phyloP scores from a whole-genome alignment of 2,113 vertebrate genomes.

The Paralichthys olivaceus region DNA sequence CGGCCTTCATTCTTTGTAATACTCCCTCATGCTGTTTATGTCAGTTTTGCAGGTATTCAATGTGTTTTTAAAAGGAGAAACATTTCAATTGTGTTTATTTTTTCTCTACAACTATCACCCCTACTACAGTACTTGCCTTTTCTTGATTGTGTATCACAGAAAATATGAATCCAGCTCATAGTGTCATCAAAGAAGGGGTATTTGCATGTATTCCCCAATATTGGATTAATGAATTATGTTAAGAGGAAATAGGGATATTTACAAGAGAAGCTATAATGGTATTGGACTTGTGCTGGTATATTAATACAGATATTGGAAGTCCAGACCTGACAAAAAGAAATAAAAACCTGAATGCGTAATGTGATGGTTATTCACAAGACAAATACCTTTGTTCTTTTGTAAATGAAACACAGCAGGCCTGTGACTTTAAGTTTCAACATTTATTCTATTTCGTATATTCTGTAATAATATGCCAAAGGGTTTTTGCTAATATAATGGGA shows the following conservation, averaged over 20 bases:
- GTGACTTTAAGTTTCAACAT: slow-evolving; percentile 17
- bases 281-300: not conserved
- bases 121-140: no score
- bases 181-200: not conserved
- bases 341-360: not conserved
- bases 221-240: not conserved
- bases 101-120: no score
- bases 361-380: not conserved
- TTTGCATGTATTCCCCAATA: not conserved
- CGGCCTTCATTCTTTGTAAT: not conserved
- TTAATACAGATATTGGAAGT: not conserved
- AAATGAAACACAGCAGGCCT: no score
- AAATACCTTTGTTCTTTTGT: not conserved
- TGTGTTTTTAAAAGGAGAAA: not conserved
- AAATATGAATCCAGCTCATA: not conserved
- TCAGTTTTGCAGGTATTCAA: not conserved
- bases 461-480: no score
- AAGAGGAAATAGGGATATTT: not conserved
- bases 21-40: not conserved
- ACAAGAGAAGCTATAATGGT: not conserved
- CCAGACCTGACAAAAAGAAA: not conserved
- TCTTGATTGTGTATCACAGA: no score
- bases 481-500: no score
- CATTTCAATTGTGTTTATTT: not conserved
- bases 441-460: slow-evolving; percentile 68